Evolutionary conservation across 2,888 invertebrate genomes (phyloP).

Genomic region (Chalcis sispes): DNA sequence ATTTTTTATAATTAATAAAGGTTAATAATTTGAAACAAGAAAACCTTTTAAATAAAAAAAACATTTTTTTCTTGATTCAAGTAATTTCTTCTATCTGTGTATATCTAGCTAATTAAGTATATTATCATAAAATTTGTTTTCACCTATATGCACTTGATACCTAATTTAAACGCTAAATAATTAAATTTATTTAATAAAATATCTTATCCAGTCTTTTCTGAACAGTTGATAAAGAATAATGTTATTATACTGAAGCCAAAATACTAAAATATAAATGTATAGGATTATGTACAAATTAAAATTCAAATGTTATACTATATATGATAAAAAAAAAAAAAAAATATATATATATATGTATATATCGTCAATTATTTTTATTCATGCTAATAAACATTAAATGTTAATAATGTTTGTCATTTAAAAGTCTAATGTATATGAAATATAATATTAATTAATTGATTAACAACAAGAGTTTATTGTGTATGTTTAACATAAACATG

Average conservation of each 20-base stretch:
- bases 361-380: too few species aligned
- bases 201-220: constrained; percentile 22
- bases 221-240: background rate
- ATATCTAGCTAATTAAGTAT: too few species aligned
- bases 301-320: background rate
- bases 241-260: background rate
- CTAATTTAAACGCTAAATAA: too few species aligned
- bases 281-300: background rate
- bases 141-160: too few species aligned
- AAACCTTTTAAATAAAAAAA: too few species aligned
- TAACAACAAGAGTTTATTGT: constrained; percentile 20
- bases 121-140: too few species aligned
- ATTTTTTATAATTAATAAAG: too few species aligned
- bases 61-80: too few species aligned
- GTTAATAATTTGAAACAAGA: too few species aligned
- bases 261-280: background rate
- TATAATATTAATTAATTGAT: background rate
- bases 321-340: too few species aligned
- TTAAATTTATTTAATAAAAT: background rate
- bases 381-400: constrained; percentile 17
- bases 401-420: background rate
- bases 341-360: too few species aligned
- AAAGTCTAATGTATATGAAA: background rate
- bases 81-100: too few species aligned
- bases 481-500: constrained; percentile 46